phyloP scores from a whole-genome alignment of 2,797 vertebrate species.

The Lateolabrax maculatus region DNA sequence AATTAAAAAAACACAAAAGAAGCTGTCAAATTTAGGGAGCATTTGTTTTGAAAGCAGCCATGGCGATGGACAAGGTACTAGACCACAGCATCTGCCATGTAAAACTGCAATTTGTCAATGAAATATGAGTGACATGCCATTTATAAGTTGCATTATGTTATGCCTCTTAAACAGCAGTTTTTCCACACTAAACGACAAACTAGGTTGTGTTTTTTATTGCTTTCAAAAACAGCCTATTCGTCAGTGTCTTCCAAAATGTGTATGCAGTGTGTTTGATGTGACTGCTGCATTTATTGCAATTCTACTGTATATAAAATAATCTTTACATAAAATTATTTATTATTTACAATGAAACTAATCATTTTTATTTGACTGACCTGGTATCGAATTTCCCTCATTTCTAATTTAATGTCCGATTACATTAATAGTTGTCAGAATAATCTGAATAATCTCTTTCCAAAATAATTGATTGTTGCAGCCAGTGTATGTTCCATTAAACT shows the following conservation, averaged over 20 bases:
- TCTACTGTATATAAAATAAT: background rate
- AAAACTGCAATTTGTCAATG: background rate
- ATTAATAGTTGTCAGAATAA: background rate
- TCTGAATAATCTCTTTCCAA: background rate
- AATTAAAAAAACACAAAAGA: background rate
- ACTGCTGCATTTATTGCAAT: background rate
- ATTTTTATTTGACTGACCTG: background rate
- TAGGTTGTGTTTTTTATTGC: background rate
- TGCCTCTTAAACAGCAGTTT: background rate
- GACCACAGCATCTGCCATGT: background rate
- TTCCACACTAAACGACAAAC: background rate
- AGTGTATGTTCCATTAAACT: too few relatives aligned
- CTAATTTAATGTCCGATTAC: background rate
- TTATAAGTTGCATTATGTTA: background rate
- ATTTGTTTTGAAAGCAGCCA: background rate
- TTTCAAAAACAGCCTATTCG: background rate
- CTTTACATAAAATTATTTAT: background rate
- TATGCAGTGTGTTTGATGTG: background rate
- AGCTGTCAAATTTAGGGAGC: background rate
- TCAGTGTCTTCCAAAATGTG: background rate
- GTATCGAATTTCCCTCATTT: background rate
- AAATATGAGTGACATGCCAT: background rate
- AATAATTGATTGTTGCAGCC: too few relatives aligned
- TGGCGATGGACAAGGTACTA: background rate
- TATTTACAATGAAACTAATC: background rate